These are phyloP conservation scores for Noturus placidus DNA, from an alignment of 2,113 vertebrate genomes.

Conservation along the genomic window DNA sequence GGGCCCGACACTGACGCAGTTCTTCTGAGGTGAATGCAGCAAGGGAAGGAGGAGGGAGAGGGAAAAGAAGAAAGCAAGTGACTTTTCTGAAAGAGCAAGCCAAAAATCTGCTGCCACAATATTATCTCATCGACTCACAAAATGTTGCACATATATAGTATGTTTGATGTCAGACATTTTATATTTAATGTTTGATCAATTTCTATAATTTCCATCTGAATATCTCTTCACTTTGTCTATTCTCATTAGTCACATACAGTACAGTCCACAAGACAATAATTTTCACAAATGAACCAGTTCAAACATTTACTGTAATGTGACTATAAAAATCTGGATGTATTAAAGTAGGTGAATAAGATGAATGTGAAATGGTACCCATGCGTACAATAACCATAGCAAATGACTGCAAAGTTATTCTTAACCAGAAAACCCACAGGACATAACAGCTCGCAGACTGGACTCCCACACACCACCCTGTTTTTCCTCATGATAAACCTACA, in stretches of 20 bases:
- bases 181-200: background rate
- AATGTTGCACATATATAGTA: conserved; percentile 6
- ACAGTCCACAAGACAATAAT: too few relatives aligned
- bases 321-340: too few relatives aligned
- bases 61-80: conserved; percentile 22
- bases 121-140: conserved; percentile 27
- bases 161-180: background rate
- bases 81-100: conserved; percentile 19
- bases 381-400: background rate
- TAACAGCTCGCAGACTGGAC: conserved; percentile 28
- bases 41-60: conserved; percentile 15
- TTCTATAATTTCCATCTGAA: background rate
- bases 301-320: too few relatives aligned
- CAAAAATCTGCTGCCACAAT: conserved; percentile 22
- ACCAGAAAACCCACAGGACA: conserved; percentile 27
- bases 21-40: conserved; percentile 50
- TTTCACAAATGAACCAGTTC: too few relatives aligned
- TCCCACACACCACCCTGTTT: conserved; percentile 29
- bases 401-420: conserved; percentile 33
- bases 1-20: conserved; percentile 39
- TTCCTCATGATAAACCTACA: background rate
- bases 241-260: background rate
- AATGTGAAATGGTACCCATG: background rate
- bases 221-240: background rate
- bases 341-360: background rate